A percentile compares a stretch with the other conserved stretches of the same genome.
Evolutionary conservation across 2,888 invertebrate species (phyloP).

Genomic region (Liposcelis brunnea): DNA sequence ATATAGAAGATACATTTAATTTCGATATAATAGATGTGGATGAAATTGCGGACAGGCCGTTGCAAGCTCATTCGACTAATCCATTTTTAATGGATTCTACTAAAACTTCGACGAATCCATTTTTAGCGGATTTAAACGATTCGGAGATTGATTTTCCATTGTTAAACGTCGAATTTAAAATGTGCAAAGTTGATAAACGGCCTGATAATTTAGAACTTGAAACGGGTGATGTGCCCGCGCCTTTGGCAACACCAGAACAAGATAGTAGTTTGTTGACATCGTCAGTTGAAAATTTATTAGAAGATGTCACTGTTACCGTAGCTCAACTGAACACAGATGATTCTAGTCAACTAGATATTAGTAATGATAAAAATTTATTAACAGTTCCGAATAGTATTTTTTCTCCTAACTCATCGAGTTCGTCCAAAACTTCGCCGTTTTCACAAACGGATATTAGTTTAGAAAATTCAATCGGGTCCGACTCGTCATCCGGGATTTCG

Average conservation of each 20-base stretch:
- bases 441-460: too few species aligned
- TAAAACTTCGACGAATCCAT: conserved; percentile 2
- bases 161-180: too few species aligned
- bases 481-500: too few species aligned
- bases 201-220: background rate
- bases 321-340: background rate
- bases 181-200: too few species aligned
- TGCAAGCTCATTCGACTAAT: background rate
- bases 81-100: background rate
- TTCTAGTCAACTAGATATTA: conserved; percentile 8
- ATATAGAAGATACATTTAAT: conserved; percentile 59
- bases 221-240: conserved; percentile 25
- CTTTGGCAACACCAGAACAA: conserved; percentile 42
- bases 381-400: conserved; percentile 1
- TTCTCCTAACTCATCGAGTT: conserved; percentile 1
- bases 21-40: conserved; percentile 75
- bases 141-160: too few species aligned
- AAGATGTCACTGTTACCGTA: background rate
- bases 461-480: too few species aligned
- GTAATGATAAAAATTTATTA: background rate
- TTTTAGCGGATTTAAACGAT: background rate
- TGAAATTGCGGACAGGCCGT: conserved; percentile 32
- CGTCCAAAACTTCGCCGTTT: background rate
- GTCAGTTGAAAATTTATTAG: conserved; percentile 32
- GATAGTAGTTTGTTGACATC: conserved; percentile 24